Evolutionary conservation across 2,113 vertebrate genomes (phyloP).

Genomic region (Carollia perspicillata): DNA sequence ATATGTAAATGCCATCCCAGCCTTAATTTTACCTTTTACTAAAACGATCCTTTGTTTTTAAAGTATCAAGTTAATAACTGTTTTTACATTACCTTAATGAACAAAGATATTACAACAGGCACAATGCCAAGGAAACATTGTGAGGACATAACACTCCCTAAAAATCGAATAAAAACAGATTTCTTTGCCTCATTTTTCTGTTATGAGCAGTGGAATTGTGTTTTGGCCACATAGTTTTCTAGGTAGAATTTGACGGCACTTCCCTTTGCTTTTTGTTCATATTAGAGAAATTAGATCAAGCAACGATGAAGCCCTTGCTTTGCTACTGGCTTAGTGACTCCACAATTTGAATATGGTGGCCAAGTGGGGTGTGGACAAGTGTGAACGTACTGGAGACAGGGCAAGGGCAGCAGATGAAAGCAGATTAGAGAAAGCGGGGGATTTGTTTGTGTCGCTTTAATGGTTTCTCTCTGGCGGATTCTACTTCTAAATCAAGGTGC

Average conservation of each 20-base stretch:
- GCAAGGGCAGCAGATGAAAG: neutral
- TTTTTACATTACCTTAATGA: neutral
- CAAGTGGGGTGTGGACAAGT: neutral
- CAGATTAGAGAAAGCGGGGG: neutral
- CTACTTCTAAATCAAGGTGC: neutral
- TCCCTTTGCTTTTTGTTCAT: neutral
- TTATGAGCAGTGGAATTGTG: neutral
- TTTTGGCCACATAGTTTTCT: neutral
- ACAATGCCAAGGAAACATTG: neutral
- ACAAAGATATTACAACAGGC: neutral
- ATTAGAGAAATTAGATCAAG: neutral
- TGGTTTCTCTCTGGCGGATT: neutral
- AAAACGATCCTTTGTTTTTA: neutral
- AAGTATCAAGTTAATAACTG: neutral
- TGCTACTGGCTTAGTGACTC: neutral
- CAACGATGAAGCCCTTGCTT: neutral
- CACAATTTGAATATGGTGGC: neutral
- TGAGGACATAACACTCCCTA: neutral
- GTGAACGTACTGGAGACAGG: neutral
- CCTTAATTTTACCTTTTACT: constrained; percentile 35
- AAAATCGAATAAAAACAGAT: neutral
- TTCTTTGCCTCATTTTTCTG: neutral
- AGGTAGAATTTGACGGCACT: neutral
- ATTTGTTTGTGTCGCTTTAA: neutral
- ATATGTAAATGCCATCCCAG: neutral